Conservation (phyloP, 2,797 vertebrate species). For the Scomberomorus guttatus region DNA sequence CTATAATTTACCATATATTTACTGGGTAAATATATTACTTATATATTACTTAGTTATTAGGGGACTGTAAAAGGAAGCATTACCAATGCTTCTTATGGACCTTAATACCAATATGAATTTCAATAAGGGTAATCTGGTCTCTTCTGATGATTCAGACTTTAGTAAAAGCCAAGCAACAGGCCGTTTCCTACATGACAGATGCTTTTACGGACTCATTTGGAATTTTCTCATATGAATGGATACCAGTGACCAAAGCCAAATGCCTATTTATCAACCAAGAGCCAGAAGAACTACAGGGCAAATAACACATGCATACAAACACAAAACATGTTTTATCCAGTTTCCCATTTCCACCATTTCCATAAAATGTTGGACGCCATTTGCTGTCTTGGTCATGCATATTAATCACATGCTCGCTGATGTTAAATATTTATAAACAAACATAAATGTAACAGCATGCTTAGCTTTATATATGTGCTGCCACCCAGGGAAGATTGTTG, state of each 20-base stretch:
- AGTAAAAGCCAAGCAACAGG: constrained; percentile 16
- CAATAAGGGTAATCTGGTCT: constrained; percentile 22
- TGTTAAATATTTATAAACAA: constrained; percentile 67
- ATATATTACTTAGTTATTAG: too few relatives aligned
- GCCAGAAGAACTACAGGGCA: constrained; percentile 16
- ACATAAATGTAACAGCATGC: constrained; percentile 34
- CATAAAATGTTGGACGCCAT: background rate
- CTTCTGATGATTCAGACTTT: constrained; percentile 23
- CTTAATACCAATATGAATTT: constrained; percentile 50
- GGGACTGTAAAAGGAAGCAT: too few relatives aligned
- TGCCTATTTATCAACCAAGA: constrained; percentile 45
- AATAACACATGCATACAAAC: constrained; percentile 19
- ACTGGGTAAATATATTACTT: too few relatives aligned
- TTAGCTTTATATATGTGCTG: constrained; percentile 46
- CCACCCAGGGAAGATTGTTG: constrained; percentile 46
- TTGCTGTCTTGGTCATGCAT: constrained; percentile 56
- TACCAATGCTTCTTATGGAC: constrained; percentile 8
- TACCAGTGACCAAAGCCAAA: constrained; percentile 38
- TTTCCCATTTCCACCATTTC: constrained; percentile 24
- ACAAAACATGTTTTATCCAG: constrained; percentile 20
- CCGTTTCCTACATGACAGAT: constrained; percentile 36
- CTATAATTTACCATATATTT: too few relatives aligned
- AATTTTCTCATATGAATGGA: constrained; percentile 35
- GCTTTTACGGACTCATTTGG: constrained; percentile 29
- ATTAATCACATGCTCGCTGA: constrained; percentile 66